These are phyloP conservation scores for Strigamia maritima DNA, from an alignment of 2,888 invertebrate species.

Conservation along the genomic window DNA sequence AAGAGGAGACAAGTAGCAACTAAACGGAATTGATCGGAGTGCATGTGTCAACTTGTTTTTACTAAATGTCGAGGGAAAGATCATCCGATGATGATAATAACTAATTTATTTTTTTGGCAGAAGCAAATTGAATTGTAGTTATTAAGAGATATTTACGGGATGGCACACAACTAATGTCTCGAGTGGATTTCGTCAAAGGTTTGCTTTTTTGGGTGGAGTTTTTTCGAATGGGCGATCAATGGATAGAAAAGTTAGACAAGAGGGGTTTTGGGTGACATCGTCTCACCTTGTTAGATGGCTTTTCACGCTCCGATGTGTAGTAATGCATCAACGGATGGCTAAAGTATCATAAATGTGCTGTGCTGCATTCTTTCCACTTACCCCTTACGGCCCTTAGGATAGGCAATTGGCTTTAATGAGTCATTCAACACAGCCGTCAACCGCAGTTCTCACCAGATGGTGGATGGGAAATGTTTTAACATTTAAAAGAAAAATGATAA, in stretches of 20 bases:
- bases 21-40: not conserved
- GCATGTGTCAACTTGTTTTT: not conserved
- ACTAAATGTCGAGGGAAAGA: not conserved
- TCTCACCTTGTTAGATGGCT: not conserved
- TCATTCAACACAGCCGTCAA: slow-evolving; percentile 2
- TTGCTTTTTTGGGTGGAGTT: not conserved
- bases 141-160: not conserved
- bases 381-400: not conserved
- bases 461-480: not conserved
- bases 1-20: not conserved
- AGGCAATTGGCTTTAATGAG: slow-evolving; percentile 12
- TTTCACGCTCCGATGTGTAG: not conserved
- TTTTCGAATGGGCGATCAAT: not conserved
- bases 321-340: not conserved
- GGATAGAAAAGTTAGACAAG: not conserved
- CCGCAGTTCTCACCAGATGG: not conserved
- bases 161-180: not conserved
- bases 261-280: not conserved
- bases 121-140: not conserved
- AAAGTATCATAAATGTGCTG: not conserved
- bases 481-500: not conserved
- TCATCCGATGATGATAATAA: not conserved
- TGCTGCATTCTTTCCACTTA: not conserved
- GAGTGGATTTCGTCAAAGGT: not conserved
- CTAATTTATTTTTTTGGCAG: not conserved